Evolutionary conservation across 2,888 invertebrate genomes (phyloP).

Genomic region (Deladenus siricidicola): DNA sequence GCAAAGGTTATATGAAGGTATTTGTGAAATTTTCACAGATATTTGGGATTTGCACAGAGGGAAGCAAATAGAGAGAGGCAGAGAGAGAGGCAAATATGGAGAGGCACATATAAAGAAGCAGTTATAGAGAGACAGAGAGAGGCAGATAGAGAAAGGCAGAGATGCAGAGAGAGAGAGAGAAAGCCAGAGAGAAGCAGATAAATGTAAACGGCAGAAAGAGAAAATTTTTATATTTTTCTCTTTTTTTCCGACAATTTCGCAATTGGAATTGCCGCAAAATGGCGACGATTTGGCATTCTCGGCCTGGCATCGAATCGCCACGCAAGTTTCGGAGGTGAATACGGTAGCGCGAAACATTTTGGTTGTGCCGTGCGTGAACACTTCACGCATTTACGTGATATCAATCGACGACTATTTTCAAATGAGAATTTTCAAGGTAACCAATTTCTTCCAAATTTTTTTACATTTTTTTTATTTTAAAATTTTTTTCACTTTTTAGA

Average conservation of each 20-base stretch:
- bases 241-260: constrained; percentile 66
- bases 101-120: too few species aligned
- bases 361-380: constrained; percentile 72
- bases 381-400: constrained; percentile 74
- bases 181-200: too few species aligned
- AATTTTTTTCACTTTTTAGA: too few species aligned
- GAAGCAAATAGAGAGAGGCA: too few species aligned
- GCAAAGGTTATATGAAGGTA: constrained; percentile 17
- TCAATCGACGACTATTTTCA: constrained; percentile 57
- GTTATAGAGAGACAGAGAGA: too few species aligned
- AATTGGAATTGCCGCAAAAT: constrained; percentile 68
- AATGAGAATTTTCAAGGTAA: constrained; percentile 21
- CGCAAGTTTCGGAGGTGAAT: constrained; percentile 27
- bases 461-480: too few species aligned
- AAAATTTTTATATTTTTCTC: background rate
- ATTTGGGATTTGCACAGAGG: too few species aligned
- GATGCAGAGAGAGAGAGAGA: too few species aligned
- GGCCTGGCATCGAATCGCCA: constrained; percentile 66
- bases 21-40: too few species aligned
- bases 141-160: too few species aligned
- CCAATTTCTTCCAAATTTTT: too few species aligned
- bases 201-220: background rate
- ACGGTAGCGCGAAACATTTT: background rate
- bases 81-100: too few species aligned
- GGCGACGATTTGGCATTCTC: constrained; percentile 88